A percentile compares a stretch with the other conserved stretches of the same genome.
These are phyloP conservation scores for Macrophya annulata DNA, from an alignment of 2,888 invertebrate species.

Conservation along the genomic window DNA sequence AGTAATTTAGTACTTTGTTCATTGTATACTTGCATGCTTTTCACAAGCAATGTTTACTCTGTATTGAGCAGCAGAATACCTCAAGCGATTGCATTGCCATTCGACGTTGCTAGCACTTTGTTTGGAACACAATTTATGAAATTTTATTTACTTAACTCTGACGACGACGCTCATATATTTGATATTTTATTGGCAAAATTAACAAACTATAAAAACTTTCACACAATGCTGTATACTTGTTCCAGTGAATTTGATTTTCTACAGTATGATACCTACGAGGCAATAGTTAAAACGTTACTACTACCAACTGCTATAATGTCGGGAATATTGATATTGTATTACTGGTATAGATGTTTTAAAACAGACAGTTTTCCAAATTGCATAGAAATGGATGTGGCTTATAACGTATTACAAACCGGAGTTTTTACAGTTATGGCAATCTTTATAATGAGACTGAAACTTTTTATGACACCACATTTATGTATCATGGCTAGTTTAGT, in stretches of 20 bases:
- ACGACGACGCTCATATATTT: constrained; percentile 86
- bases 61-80: constrained; percentile 60
- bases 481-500: constrained; percentile 88
- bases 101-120: constrained; percentile 70
- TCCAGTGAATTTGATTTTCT: constrained; percentile 89
- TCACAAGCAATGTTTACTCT: constrained; percentile 70
- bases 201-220: constrained; percentile 86
- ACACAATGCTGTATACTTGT: constrained; percentile 90
- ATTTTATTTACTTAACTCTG: constrained; percentile 66
- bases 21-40: constrained; percentile 80
- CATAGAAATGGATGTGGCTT: constrained; percentile 84
- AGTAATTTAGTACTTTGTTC: constrained; percentile 81
- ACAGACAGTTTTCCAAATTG: constrained; percentile 74
- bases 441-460: constrained; percentile 89
- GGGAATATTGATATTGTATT: constrained; percentile 76
- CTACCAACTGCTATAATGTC: constrained; percentile 82
- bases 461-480: constrained; percentile 90
- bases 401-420: constrained; percentile 86
- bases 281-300: constrained; percentile 82
- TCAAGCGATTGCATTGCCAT: constrained; percentile 40
- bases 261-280: constrained; percentile 81
- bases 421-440: constrained; percentile 89
- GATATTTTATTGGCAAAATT: constrained; percentile 88
- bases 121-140: constrained; percentile 68
- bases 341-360: constrained; percentile 76